A percentile compares a stretch with the other conserved stretches of the same genome.
Evolutionary conservation across 2,888 invertebrate species (phyloP).

Genomic region (Cactoblastis cactorum): DNA sequence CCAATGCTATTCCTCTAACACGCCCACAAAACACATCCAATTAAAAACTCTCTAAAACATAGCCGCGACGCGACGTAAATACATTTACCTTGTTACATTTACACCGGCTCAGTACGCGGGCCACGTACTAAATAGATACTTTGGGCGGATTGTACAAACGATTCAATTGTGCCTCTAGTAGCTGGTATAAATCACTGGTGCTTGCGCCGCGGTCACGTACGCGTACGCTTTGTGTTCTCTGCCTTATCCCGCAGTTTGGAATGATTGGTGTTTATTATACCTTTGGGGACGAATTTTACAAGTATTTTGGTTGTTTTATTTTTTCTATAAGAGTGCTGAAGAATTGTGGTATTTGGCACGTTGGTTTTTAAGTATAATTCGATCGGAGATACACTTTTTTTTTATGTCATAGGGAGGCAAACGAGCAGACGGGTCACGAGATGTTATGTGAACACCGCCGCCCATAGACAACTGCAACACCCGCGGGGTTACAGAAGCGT

Average conservation of each 20-base stretch:
- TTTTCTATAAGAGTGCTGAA: background rate
- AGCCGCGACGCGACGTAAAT: slow-evolving; percentile 28
- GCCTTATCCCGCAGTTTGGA: slow-evolving; percentile 6
- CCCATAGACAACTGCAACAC: too few relatives aligned
- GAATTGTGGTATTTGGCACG: too few relatives aligned
- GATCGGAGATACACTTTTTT: too few relatives aligned
- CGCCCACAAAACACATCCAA: slow-evolving; percentile 4
- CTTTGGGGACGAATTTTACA: slow-evolving; percentile 2
- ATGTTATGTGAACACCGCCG: too few relatives aligned
- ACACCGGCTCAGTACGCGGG: slow-evolving; percentile 29
- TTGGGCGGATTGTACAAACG: slow-evolving; percentile 49
- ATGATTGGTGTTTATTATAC: slow-evolving; percentile 13
- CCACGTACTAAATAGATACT: slow-evolving; percentile 63
- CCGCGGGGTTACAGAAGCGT: too few relatives aligned
- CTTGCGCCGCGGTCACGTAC: slow-evolving; percentile 9
- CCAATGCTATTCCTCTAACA: background rate
- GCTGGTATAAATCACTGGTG: slow-evolving; percentile 53
- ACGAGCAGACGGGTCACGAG: too few relatives aligned
- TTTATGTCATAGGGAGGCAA: too few relatives aligned
- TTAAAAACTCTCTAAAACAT: slow-evolving; percentile 7
- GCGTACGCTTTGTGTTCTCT: background rate
- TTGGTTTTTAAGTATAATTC: too few relatives aligned
- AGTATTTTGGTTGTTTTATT: slow-evolving; percentile 3
- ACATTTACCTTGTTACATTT: slow-evolving; percentile 31
- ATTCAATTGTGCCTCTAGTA: slow-evolving; percentile 59